phyloP scores from a whole-genome alignment of 2,113 vertebrate species.

The Arizona elegans region DNA sequence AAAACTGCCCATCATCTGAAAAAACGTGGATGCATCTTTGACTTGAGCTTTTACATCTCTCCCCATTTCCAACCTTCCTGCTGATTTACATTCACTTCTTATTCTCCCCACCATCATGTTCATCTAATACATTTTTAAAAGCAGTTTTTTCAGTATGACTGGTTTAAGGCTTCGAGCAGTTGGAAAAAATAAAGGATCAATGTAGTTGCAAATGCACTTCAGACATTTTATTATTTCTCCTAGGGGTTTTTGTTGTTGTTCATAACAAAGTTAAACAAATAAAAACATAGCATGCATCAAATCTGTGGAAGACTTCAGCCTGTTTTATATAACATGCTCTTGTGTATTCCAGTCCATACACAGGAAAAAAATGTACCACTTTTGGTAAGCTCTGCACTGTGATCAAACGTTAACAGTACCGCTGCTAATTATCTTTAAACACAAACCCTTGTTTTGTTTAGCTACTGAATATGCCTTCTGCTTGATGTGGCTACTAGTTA shows the following conservation, averaged over 20 bases:
- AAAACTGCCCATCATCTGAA: neutral
- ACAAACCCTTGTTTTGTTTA: neutral
- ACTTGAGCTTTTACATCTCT: no score
- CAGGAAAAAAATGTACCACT: neutral
- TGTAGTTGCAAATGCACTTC: neutral
- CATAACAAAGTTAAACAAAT: neutral
- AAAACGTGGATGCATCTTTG: neutral
- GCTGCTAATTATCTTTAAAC: neutral
- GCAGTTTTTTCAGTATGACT: neutral
- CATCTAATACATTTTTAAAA: constrained; percentile 5
- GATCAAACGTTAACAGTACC: neutral
- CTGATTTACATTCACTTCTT: neutral
- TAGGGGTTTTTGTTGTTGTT: neutral
- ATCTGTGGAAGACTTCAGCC: neutral
- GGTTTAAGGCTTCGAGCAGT: neutral
- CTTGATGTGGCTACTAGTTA: neutral
- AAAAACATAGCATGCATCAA: neutral
- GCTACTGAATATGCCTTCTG: neutral
- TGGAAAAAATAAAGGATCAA: neutral
- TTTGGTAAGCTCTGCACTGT: neutral
- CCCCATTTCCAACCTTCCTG: neutral
- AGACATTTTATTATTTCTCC: neutral
- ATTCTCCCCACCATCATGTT: neutral
- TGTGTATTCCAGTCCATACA: neutral
- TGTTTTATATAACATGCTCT: neutral